Evolutionary conservation across 2,797 vertebrate genomes (phyloP).

Genomic region (Taeniopygia guttata): DNA sequence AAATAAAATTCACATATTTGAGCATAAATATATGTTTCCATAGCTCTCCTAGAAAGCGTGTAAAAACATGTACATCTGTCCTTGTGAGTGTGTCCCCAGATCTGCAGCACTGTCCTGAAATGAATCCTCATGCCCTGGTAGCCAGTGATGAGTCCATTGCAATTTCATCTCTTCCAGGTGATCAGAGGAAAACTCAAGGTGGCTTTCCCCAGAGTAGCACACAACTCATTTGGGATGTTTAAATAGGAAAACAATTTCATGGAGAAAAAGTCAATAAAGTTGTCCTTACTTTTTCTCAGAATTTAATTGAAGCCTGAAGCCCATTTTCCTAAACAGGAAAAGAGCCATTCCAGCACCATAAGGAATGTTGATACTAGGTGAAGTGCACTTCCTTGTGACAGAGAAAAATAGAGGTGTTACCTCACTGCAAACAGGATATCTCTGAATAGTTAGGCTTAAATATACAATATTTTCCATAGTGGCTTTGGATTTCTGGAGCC

Average conservation of each 20-base stretch:
- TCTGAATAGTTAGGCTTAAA: constrained; percentile 68
- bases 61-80: not conserved
- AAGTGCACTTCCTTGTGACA: constrained; percentile 66
- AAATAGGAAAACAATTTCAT: not conserved
- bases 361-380: constrained; percentile 56
- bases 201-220: not conserved
- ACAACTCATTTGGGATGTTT: not conserved
- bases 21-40: not conserved
- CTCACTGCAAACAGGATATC: constrained; percentile 71
- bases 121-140: fast-evolving
- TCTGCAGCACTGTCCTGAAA: not conserved
- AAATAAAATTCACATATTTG: not conserved
- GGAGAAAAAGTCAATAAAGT: not conserved
- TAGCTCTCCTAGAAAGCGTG: not conserved
- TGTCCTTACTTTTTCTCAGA: not conserved
- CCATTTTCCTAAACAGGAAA: constrained; percentile 65
- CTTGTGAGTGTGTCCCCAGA: not conserved
- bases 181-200: not conserved
- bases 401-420: constrained; percentile 66
- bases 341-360: not conserved
- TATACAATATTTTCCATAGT: constrained; percentile 58
- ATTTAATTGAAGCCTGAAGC: not conserved
- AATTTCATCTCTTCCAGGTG: not conserved
- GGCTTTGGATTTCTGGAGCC: constrained; percentile 40
- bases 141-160: fast-evolving